Conservation (phyloP, 1,140 invertebrate genomes). For the Saxidomus purpurata region DNA sequence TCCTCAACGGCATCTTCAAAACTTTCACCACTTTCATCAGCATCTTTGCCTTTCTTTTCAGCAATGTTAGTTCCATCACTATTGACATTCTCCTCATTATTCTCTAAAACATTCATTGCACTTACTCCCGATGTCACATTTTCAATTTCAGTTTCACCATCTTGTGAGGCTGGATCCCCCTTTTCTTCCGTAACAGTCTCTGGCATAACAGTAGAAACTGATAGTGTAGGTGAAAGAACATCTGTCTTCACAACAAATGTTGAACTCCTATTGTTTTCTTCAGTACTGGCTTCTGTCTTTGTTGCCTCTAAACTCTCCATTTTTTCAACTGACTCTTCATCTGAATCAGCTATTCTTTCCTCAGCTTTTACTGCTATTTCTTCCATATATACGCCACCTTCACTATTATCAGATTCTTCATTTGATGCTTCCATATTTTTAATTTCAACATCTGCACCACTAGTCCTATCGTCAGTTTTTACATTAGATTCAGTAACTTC, state of each 20-base stretch:
- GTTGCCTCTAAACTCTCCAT: background rate
- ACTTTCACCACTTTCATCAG: conserved; percentile 20
- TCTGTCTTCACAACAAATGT: conserved; percentile 49
- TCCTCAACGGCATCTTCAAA: conserved; percentile 47
- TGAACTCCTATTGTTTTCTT: background rate
- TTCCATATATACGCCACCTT: background rate
- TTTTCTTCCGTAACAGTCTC: background rate
- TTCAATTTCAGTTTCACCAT: background rate
- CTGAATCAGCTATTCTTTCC: background rate
- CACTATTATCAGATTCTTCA: background rate
- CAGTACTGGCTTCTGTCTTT: background rate
- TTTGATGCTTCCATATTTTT: background rate
- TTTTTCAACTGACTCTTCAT: background rate
- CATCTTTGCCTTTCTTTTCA: conserved; percentile 11
- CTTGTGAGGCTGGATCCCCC: background rate
- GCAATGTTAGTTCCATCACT: background rate
- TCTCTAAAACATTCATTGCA: background rate
- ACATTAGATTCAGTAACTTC: background rate
- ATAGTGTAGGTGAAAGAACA: conserved; percentile 18
- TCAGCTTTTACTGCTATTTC: background rate
- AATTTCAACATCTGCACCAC: background rate
- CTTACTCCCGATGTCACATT: background rate
- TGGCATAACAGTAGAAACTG: conserved; percentile 25
- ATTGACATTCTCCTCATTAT: background rate
- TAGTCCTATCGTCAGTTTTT: background rate